These are phyloP conservation scores for Neria commutata DNA, from an alignment of 2,888 invertebrate genomes.

Conservation along the genomic window DNA sequence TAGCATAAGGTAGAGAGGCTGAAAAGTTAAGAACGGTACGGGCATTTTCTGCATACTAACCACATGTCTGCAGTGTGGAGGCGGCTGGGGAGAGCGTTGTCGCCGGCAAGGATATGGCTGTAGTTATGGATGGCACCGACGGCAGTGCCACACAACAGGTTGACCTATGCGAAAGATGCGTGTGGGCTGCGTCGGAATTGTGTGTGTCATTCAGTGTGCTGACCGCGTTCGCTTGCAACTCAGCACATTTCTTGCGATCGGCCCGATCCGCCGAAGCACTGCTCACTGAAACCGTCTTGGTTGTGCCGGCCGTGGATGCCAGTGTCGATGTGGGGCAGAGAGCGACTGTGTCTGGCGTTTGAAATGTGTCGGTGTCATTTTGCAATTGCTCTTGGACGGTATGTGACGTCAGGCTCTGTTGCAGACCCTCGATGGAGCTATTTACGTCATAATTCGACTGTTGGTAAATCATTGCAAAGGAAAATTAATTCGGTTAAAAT, in stretches of 20 bases:
- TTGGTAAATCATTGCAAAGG: neutral
- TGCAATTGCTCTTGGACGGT: no score
- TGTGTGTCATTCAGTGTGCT: constrained; percentile 44
- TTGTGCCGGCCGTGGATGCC: constrained; percentile 28
- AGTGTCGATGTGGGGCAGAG: constrained; percentile 49
- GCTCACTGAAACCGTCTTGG: constrained; percentile 29
- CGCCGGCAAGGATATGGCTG: constrained; percentile 23
- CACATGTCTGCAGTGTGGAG: constrained; percentile 16
- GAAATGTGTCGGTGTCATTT: neutral
- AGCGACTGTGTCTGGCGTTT: constrained; percentile 41
- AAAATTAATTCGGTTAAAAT: neutral
- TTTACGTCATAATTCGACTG: neutral
- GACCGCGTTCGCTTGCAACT: constrained; percentile 41
- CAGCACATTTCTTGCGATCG: constrained; percentile 52
- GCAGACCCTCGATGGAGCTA: constrained; percentile 1
- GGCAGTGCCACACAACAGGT: constrained; percentile 41
- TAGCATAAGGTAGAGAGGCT: neutral
- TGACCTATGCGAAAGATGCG: constrained; percentile 38
- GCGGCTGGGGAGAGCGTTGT: constrained; percentile 22
- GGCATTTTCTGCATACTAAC: constrained; percentile 4
- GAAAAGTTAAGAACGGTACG: neutral
- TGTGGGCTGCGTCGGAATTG: constrained; percentile 29
- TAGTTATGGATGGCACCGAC: constrained; percentile 2
- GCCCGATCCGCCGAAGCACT: constrained; percentile 40
- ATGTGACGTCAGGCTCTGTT: constrained; percentile 2